Percentiles rank a stretch among this genome's conserved stretches.
These are phyloP conservation scores for human DNA, from an alignment of 2,113 vertebrate genomes.

Conservation along the genomic window DNA sequence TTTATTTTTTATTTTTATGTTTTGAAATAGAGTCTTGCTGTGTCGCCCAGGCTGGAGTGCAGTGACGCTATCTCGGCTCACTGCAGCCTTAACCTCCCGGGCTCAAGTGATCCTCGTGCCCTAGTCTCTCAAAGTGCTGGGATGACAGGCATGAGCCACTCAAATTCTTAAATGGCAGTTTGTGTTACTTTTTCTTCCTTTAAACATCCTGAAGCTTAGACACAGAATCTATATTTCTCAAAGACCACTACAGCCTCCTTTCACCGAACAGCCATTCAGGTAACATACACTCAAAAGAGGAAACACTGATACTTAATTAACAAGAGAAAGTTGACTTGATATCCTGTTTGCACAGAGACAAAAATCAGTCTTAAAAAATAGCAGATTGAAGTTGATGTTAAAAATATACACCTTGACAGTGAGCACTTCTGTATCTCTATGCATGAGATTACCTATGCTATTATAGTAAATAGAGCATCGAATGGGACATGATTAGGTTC, in stretches of 20 bases:
- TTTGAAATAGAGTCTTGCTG: too few relatives aligned
- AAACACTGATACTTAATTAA: conserved; percentile 36
- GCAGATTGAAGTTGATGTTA: conserved; percentile 43
- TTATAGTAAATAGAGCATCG: neutral
- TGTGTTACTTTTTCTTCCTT: conserved; percentile 42
- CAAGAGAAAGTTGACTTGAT: conserved; percentile 38
- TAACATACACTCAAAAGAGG: neutral
- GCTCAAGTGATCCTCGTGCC: too few relatives aligned
- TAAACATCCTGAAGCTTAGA: conserved; percentile 43
- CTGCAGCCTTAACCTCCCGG: too few relatives aligned
- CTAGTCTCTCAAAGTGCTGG: too few relatives aligned
- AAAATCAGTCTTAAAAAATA: conserved; percentile 52
- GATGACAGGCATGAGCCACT: neutral
- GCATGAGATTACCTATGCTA: conserved; percentile 38
- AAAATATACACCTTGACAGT: neutral
- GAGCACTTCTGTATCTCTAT: neutral
- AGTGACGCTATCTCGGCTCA: too few relatives aligned
- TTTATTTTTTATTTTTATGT: neutral
- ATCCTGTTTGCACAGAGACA: conserved; percentile 59
- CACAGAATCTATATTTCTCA: conserved; percentile 9
- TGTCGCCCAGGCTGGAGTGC: too few relatives aligned
- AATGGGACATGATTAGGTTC: neutral
- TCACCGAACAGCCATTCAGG: neutral
- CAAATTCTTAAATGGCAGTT: conserved; percentile 28
- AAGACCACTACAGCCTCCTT: neutral